Base-by-base conservation (phyloP, 2,888 invertebrate species). In the Dichetophora obliterata region DNA sequence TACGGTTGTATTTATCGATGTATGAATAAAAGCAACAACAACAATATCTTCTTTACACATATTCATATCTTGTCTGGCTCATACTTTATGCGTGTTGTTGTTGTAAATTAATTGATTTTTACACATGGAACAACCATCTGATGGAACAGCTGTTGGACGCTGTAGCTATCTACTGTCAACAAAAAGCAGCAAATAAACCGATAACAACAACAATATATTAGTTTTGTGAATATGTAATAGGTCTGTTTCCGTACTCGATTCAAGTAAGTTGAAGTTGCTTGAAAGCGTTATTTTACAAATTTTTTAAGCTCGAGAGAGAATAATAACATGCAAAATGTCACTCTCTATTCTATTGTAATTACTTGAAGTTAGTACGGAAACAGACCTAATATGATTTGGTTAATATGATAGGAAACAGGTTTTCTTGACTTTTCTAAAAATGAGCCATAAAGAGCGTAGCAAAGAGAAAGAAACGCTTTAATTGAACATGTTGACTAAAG, bases 31-130 rank as follows among this genome's bases (percentile, higher is more conserved):
- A 43, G 14, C 11, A 43, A 11, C 43, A 43, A 11, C 43, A 43
- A 43, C 43, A 43, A 43, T 14, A 6, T 11, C 43, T 11, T 43
- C 11, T 43, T 8, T 37, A 43, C 11, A 43, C 2, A 6, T 78
- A 5, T 78, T 16, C 3, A 78, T 68, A 27, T 78, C 73, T n/a
- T 65, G 14, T 57, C 73, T 19, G 37, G 59, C 19, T 57, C 43
- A 57, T 73, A 31, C 34, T 68, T n/a, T n/a, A n/a, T n/a, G n/a
- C n/a, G n/a, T n/a, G n/a, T n/a, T 68, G 57, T 34, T 74, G 54
- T 43, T 59, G 34, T 54, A 3, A 43, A 43, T 43, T 43, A 43
- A 43, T 43, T 43, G 43, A 43, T 43, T 43, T 43, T 43, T 43
- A 43, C 43, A 43, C 43, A 43, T 43, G 43, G 11, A 43, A 43